Evolutionary conservation across 2,888 invertebrate genomes (phyloP), one percentile per base, ranked within the genome.

Genomic region (Magallana nippona): DNA sequence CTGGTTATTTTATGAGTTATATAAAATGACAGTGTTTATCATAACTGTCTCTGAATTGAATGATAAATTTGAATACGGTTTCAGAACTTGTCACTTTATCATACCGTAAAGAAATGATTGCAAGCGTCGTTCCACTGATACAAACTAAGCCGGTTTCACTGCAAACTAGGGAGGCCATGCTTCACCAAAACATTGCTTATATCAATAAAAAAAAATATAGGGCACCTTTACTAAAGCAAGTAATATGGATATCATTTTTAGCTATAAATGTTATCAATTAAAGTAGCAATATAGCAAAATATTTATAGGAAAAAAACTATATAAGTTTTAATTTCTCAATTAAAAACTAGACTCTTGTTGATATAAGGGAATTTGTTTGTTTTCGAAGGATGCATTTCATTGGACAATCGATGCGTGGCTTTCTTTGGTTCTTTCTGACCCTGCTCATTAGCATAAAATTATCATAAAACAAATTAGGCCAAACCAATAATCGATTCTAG

Each of bases 121-220:
- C 55, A 27, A 85, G 11, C 27, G 77, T 85, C n/a, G 79, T 57
- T 17, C 82, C 82, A 79, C 85, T 86, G 13, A 80, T 71, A 55
- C 82, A 82, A 32, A 82, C 80, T 22, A 84, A 22, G 10, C 85
- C 84, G 44, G 82, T 78, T 71, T 83, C 77, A n/a, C 82, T 82
- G 80, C 80, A 80, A 19, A 86, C 86, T 62, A 91, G 82, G n/a
- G 89, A 82, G 85, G 91, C 91, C 91, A 91, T 91, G 82, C 84
- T 89, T 84, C 84, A 83, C 80, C 84, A 60, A 78, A 19, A 22
- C 63, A 80, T 78, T 85, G 56, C 84, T 79, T 84, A 85, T n/a
- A 84, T 71, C 87, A 62, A 87, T n/a, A 55, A 79, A 63, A 22
- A 63, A 2, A 22, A 13, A 32, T 11, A 32, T 11, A 27, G 15